These are phyloP conservation scores for Orchestes rusci DNA, from an alignment of 2,888 invertebrate species.

Conservation along the genomic window DNA sequence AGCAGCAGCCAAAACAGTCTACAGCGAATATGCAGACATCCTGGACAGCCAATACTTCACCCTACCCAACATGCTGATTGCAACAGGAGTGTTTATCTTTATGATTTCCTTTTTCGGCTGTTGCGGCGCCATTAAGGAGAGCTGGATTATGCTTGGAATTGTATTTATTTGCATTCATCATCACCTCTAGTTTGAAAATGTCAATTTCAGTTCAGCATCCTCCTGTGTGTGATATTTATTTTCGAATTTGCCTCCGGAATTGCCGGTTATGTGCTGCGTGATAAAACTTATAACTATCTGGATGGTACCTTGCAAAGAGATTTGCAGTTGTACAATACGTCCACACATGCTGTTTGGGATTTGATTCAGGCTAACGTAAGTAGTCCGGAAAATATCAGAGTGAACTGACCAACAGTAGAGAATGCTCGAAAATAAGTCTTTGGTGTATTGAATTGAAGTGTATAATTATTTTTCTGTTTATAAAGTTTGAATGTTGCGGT, in stretches of 20 bases:
- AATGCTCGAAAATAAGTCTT: not conserved
- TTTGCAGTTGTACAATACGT: slow-evolving; percentile 43
- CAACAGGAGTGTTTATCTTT: slow-evolving; percentile 84
- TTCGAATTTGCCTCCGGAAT: slow-evolving; percentile 80
- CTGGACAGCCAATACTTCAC: slow-evolving; percentile 77
- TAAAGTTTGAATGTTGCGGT: slow-evolving; percentile 68
- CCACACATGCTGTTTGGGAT: slow-evolving; percentile 67
- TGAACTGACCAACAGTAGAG: no score
- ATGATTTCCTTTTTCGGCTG: slow-evolving; percentile 93
- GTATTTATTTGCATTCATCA: slow-evolving; percentile 59
- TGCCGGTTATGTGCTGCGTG: slow-evolving; percentile 68
- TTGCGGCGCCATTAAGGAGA: slow-evolving; percentile 91
- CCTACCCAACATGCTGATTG: slow-evolving; percentile 77
- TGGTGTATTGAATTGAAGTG: not conserved
- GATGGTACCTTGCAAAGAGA: slow-evolving; percentile 59
- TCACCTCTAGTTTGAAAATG: no score
- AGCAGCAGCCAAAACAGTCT: slow-evolving; percentile 64
- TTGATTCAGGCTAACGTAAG: slow-evolving; percentile 73
- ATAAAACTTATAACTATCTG: slow-evolving; percentile 58
- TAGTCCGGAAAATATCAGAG: slow-evolving; percentile 7
- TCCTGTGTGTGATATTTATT: slow-evolving; percentile 75
- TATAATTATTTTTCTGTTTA: slow-evolving; percentile 23
- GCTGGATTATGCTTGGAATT: slow-evolving; percentile 86
- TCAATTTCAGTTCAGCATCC: slow-evolving; percentile 58
- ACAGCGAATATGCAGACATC: slow-evolving; percentile 70